Evolutionary conservation across 2,113 vertebrate genomes (phyloP).

Genomic region (Recurvirostra avosetta): DNA sequence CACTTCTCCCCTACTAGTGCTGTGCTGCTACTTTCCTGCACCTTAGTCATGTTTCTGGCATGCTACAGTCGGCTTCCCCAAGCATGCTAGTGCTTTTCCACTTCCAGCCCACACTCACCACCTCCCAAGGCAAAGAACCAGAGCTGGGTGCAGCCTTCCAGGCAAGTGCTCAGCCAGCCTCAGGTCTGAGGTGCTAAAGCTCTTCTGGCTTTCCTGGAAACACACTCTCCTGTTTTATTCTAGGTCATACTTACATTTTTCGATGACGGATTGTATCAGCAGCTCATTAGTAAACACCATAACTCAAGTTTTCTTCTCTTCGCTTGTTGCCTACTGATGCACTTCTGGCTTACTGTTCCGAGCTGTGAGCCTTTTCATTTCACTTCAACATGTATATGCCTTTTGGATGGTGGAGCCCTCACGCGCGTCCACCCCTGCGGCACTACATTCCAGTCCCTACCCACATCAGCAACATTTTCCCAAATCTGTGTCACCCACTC

Average conservation of each 20-base stretch:
- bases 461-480: background rate
- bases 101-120: background rate
- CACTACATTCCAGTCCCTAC: background rate
- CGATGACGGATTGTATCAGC: background rate
- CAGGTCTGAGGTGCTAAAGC: background rate
- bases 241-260: background rate
- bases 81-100: background rate
- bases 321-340: background rate
- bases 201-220: background rate
- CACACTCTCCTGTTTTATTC: background rate
- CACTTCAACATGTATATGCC: background rate
- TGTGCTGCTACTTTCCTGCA: background rate
- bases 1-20: background rate
- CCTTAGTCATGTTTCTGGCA: background rate
- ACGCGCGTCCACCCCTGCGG: rapidly evolving
- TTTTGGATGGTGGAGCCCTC: background rate
- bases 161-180: background rate
- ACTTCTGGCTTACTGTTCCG: background rate
- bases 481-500: background rate
- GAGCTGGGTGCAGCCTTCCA: background rate
- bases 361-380: background rate
- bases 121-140: background rate
- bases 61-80: background rate
- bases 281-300: background rate
- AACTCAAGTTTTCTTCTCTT: background rate